These are phyloP conservation scores for Polymixis flavicincta DNA, from an alignment of 2,888 invertebrate species.

Conservation along the genomic window DNA sequence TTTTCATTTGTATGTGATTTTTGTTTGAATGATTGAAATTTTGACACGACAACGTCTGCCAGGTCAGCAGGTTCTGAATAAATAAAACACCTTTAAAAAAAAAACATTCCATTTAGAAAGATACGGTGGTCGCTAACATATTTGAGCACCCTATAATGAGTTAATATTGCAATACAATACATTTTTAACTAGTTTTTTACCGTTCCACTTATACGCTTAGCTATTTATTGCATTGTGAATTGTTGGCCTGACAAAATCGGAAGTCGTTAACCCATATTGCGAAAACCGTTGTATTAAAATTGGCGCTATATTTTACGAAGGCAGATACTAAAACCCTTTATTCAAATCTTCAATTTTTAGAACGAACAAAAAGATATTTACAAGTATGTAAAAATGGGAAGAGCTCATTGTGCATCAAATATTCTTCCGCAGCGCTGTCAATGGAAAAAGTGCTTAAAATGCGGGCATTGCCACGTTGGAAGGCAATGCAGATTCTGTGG, in stretches of 20 bases:
- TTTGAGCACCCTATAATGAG: slow-evolving; percentile 1
- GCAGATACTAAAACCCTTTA: background rate
- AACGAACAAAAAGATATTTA: background rate
- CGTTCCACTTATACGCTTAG: slow-evolving; percentile 29
- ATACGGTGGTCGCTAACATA: background rate
- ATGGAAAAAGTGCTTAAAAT: background rate
- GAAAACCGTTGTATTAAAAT: slow-evolving; percentile 33
- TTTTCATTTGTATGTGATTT: too few species aligned
- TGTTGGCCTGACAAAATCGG: slow-evolving; percentile 52
- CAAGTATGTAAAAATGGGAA: background rate
- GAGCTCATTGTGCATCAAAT: background rate
- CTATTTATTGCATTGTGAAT: slow-evolving; percentile 56
- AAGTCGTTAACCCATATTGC: slow-evolving; percentile 50
- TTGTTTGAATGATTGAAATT: background rate
- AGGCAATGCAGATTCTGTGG: background rate
- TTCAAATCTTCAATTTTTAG: background rate
- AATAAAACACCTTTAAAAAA: background rate
- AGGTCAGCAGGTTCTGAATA: background rate
- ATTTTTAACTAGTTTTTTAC: slow-evolving; percentile 19
- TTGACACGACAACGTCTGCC: background rate
- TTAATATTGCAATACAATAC: slow-evolving; percentile 17
- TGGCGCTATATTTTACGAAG: slow-evolving; percentile 20
- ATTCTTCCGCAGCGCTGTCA: background rate
- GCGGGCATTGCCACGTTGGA: background rate
- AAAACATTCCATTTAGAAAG: background rate